These are phyloP conservation scores for Cydia amplana DNA, from an alignment of 1,140 invertebrate species.

Conservation along the genomic window DNA sequence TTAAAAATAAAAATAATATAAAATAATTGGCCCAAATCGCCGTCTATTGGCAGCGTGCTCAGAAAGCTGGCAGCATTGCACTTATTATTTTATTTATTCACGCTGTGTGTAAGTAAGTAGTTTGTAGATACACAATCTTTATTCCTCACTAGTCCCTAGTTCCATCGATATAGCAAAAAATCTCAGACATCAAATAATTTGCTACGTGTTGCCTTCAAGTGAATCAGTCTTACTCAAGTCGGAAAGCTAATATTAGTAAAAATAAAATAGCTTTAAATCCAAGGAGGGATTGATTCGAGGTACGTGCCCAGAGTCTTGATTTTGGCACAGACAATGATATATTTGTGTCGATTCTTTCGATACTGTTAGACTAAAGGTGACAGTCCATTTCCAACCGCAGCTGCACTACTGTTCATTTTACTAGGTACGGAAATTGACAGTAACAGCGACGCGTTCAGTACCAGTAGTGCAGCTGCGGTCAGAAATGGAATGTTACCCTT, in stretches of 20 bases:
- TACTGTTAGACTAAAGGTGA: background rate
- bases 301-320: background rate
- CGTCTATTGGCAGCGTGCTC: no score
- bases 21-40: no score
- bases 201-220: background rate
- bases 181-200: background rate
- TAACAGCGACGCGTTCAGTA: no score
- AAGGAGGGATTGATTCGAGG: background rate
- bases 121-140: background rate
- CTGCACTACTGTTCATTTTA: no score
- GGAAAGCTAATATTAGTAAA: slow-evolving; percentile 3
- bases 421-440: no score
- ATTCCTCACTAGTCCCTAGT: background rate
- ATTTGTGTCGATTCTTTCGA: slow-evolving; percentile 7
- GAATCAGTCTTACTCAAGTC: background rate
- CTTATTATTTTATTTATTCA: no score
- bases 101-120: no score
- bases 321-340: background rate
- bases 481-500: no score
- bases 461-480: no score
- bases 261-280: slow-evolving; percentile 15
- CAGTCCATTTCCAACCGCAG: no score
- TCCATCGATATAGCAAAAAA: background rate
- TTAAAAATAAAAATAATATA: no score
- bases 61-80: no score